Evolutionary conservation across 2,113 vertebrate genomes (phyloP).

Genomic region (Camarhynchus parvulus): DNA sequence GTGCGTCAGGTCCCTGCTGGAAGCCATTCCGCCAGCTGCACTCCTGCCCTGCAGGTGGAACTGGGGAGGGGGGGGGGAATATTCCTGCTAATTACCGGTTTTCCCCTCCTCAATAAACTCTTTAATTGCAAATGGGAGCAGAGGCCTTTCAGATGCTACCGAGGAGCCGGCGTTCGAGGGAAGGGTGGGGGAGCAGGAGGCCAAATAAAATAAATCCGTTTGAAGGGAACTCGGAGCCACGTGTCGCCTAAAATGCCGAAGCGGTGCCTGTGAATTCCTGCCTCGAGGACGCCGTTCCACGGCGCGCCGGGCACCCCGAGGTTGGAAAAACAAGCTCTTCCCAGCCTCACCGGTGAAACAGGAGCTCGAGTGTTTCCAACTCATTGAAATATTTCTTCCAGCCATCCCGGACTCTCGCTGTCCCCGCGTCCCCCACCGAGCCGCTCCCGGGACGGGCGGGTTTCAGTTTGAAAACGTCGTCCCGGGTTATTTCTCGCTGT

Average conservation of each 20-base stretch:
- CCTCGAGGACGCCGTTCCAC: neutral
- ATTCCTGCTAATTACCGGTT: constrained; percentile 54
- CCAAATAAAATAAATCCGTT: constrained; percentile 32
- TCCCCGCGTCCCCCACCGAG: neutral
- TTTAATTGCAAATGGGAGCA: constrained; percentile 48
- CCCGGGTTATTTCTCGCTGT: neutral
- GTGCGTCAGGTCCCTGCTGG: constrained; percentile 42
- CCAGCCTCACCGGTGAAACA: neutral
- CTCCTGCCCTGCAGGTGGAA: constrained; percentile 62
- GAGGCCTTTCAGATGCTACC: constrained; percentile 44
- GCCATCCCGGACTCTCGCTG: neutral
- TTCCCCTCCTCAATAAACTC: constrained; percentile 58
- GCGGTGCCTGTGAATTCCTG: constrained; percentile 1
- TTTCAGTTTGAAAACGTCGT: neutral
- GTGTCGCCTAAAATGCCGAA: constrained; percentile 42
- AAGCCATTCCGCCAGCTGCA: constrained; percentile 51
- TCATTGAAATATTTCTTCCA: neutral
- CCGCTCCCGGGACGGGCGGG: neutral
- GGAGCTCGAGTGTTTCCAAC: neutral
- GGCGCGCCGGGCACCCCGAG: neutral
- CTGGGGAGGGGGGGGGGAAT: neutral
- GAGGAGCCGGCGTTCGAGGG: neutral
- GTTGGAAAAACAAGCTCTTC: neutral
- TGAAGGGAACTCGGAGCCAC: constrained; percentile 25
- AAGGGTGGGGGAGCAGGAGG: neutral